These are phyloP conservation scores for Drosophila anomelani DNA, from an alignment of 2,888 invertebrate genomes.

Conservation along the genomic window DNA sequence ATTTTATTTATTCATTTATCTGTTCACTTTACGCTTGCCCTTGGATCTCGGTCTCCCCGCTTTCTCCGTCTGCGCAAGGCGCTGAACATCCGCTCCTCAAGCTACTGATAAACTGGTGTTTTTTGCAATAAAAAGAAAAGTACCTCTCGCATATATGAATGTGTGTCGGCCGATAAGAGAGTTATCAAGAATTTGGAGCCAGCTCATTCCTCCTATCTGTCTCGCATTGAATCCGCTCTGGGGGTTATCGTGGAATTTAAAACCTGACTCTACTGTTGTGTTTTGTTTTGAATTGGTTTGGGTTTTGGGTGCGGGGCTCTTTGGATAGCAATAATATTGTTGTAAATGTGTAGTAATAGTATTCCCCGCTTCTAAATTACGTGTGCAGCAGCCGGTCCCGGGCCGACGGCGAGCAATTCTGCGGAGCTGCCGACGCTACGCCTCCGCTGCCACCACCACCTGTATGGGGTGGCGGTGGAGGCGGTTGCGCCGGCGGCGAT, in stretches of 20 bases:
- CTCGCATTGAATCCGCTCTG: conserved; percentile 19
- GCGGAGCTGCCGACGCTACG: conserved; percentile 38
- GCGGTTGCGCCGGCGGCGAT: conserved; percentile 75
- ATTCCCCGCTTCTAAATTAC: conserved; percentile 69
- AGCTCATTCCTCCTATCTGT: conserved; percentile 32
- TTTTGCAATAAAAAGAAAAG: conserved; percentile 19
- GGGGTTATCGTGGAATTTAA: conserved; percentile 28
- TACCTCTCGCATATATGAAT: conserved; percentile 7
- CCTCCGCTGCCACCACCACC: conserved; percentile 28
- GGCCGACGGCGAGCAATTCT: conserved; percentile 71
- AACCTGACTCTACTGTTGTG: conserved; percentile 23
- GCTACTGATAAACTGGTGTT: conserved; percentile 34
- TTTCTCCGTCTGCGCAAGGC: conserved; percentile 63
- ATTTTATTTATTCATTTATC: conserved; percentile 18
- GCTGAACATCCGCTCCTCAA: conserved; percentile 65
- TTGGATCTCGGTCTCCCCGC: conserved; percentile 16
- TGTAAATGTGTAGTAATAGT: conserved; percentile 31
- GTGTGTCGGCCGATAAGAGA: conserved; percentile 34
- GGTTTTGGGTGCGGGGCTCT: conserved; percentile 42
- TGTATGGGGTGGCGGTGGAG: conserved; percentile 68
- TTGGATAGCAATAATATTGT: conserved; percentile 50
- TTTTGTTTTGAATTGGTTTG: conserved; percentile 36
- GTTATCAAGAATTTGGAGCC: conserved; percentile 27
- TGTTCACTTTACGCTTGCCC: conserved; percentile 21
- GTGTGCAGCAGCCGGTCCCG: conserved; percentile 80